A percentile compares a stretch with the other conserved stretches of the same genome.
These are phyloP conservation scores for Anthopleura sola DNA, from an alignment of 64 coral and sea anemone species.

Conservation along the genomic window DNA sequence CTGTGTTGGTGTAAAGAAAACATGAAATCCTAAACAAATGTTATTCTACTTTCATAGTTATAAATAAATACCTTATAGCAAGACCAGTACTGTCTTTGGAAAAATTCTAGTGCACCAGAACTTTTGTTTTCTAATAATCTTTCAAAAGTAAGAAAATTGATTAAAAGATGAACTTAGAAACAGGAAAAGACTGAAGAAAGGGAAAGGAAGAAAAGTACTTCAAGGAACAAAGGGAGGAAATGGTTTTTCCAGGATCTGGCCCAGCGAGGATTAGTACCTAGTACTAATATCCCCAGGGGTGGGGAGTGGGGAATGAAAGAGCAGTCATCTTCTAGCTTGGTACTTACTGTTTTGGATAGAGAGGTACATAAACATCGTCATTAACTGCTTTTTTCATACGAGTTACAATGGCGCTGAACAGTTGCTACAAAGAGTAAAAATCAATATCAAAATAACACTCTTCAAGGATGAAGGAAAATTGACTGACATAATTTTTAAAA, in stretches of 20 bases:
- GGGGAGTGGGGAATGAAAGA: background rate
- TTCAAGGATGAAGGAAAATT: background rate
- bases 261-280: too few species aligned
- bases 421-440: conserved; percentile 45
- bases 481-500: too few species aligned
- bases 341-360: conserved; percentile 91
- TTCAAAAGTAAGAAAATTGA: background rate
- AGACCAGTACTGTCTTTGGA: conserved; percentile 96
- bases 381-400: conserved; percentile 77
- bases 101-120: conserved; percentile 74
- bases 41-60: background rate
- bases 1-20: background rate
- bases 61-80: conserved; percentile 77
- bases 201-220: too few species aligned
- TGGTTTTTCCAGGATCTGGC: too few species aligned
- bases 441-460: background rate
- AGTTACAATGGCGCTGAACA: conserved; percentile 79
- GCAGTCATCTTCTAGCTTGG: background rate
- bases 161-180: background rate
- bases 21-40: background rate
- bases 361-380: conserved; percentile 95
- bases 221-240: too few species aligned
- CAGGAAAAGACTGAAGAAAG: background rate
- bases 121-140: conserved; percentile 94
- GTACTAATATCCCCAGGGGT: too few species aligned